These are phyloP conservation scores for Pachyrhynchus sulphureomaculatus DNA, from an alignment of 1,140 invertebrate genomes.

Conservation along the genomic window DNA sequence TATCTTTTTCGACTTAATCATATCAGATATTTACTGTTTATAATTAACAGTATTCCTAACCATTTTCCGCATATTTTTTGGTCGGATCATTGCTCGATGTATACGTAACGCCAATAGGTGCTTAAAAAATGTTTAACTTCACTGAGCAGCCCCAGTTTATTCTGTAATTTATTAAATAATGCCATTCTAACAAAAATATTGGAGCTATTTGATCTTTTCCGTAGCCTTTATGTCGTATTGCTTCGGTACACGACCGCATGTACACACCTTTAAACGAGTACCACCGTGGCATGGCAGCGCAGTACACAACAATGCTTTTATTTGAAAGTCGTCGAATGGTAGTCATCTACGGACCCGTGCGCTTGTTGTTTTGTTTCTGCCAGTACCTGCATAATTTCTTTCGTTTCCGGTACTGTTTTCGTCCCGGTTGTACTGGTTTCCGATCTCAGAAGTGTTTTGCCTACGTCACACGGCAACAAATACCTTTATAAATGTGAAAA, in stretches of 20 bases:
- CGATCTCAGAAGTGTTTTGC: not conserved
- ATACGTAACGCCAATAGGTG: not conserved
- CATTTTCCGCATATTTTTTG: too few relatives aligned
- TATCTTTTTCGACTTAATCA: too few relatives aligned
- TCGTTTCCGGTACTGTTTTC: conserved; percentile 9
- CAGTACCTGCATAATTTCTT: not conserved
- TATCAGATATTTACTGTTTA: too few relatives aligned
- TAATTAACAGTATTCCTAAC: too few relatives aligned
- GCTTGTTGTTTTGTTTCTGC: conserved; percentile 10
- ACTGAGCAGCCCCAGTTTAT: not conserved
- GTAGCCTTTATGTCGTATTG: not conserved
- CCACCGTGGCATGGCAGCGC: conserved; percentile 20
- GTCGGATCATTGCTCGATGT: too few relatives aligned
- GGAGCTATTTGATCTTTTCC: too few relatives aligned
- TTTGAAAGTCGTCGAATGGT: conserved; percentile 23
- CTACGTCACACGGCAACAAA: not conserved
- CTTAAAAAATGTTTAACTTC: not conserved
- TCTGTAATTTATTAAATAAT: not conserved
- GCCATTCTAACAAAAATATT: too few relatives aligned
- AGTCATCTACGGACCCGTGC: conserved; percentile 12
- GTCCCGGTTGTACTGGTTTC: not conserved
- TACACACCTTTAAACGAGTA: conserved; percentile 12
- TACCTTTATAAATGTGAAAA: not conserved
- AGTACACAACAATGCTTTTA: conserved; percentile 22
- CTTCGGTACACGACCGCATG: conserved; percentile 6